These are phyloP conservation scores for Coracias cyanogaster DNA, from an alignment of 2,797 vertebrate species.

Conservation along the genomic window DNA sequence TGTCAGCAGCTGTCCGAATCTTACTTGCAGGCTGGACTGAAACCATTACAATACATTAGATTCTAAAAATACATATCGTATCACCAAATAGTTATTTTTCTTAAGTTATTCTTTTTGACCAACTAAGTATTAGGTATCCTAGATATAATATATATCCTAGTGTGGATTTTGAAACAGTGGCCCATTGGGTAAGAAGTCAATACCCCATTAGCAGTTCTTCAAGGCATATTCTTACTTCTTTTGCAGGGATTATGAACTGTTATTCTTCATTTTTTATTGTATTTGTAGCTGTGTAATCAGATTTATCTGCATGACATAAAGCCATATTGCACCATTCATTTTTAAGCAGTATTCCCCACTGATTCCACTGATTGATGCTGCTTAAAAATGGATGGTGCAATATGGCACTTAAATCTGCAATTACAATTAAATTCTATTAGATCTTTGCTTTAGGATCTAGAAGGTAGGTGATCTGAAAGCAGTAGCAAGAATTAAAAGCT, in stretches of 20 bases:
- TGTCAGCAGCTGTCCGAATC: neutral
- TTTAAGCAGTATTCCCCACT: neutral
- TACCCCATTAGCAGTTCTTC: neutral
- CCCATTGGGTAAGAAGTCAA: neutral
- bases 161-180: neutral
- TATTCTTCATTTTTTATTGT: neutral
- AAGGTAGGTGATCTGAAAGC: neutral
- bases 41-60: neutral
- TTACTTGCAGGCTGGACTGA: neutral
- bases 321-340: neutral
- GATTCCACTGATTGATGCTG: neutral
- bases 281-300: neutral
- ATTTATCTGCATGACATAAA: constrained; percentile 1
- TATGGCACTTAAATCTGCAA: neutral
- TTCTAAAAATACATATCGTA: neutral
- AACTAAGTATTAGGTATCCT: neutral
- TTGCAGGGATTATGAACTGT: neutral
- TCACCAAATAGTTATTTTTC: neutral
- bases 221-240: neutral
- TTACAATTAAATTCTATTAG: neutral
- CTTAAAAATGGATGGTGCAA: neutral
- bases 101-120: neutral
- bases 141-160: neutral
- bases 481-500: neutral
- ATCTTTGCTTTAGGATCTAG: neutral